Evolutionary conservation across 2,888 invertebrate species (phyloP).

Genomic region (Amphipyra tragopoginis): DNA sequence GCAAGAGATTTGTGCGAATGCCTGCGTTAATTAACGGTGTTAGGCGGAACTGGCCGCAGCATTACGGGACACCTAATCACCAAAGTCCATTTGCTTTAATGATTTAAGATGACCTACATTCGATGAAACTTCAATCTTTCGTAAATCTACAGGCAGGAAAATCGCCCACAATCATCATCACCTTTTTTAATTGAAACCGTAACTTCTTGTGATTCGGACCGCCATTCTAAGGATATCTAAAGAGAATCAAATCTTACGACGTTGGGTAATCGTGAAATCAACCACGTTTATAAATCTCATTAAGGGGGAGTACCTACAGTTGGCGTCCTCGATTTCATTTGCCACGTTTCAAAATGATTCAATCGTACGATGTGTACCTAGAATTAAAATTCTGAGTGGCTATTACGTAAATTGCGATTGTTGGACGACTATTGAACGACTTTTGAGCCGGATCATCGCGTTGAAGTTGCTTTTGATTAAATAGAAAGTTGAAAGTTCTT

Average conservation of each 20-base stretch:
- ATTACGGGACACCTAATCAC: no score
- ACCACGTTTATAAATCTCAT: conserved; percentile 81
- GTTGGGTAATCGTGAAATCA: conserved; percentile 76
- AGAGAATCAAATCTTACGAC: conserved; percentile 77
- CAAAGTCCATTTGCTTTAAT: not conserved
- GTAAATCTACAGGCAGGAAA: conserved; percentile 17
- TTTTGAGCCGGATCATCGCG: conserved; percentile 35
- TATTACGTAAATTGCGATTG: conserved; percentile 52
- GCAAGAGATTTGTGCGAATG: no score
- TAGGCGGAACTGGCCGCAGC: no score
- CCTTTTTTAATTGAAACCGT: conserved; percentile 65
- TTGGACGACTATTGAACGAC: conserved; percentile 45
- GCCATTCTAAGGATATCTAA: conserved; percentile 70
- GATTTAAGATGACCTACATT: not conserved
- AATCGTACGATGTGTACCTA: conserved; percentile 57
- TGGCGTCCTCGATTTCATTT: conserved; percentile 71
- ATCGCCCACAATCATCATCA: conserved; percentile 25
- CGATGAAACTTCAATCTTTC: not conserved
- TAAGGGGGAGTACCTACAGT: conserved; percentile 70
- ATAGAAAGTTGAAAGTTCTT: conserved; percentile 41
- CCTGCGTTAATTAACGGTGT: no score
- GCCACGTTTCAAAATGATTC: conserved; percentile 77
- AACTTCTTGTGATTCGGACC: conserved; percentile 56
- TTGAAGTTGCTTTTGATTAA: conserved; percentile 44
- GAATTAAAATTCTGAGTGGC: conserved; percentile 52